Evolutionary conservation across 2,797 vertebrate species (phyloP), one percentile per base, ranked within the genome.

Genomic region (Anolis apletophallus): DNA sequence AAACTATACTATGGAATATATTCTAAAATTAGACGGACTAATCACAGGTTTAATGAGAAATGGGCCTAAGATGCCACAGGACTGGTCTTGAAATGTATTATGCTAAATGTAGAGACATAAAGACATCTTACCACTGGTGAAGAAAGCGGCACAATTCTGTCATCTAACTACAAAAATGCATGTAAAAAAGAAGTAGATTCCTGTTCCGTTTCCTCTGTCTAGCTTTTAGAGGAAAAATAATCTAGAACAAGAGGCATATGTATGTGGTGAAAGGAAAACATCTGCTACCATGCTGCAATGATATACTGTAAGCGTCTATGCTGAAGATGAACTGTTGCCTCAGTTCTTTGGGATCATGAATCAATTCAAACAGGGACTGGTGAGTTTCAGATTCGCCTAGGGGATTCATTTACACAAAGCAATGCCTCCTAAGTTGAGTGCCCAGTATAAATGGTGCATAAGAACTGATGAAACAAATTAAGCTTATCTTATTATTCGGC

Each of bases 251-350:
- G 88, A 0, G 84, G 21, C 10, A 36, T 23, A 21, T 21, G 40
- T 19, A 23, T 36, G 40, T 26, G 36, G 11, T 16, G 86, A 82
- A 88, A 85, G 61, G 36, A 61, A 0, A 7, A 72, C 12, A 78
- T 50, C 50, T 0, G n/a, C 34, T 68, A 75, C 29, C 2, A 16
- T 57, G 12, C 1, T 0, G 1, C 10, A 0, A 0, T 3, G 32
- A 77, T 23, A 74, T 83, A n/a, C n/a, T n/a, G n/a, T n/a, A n/a
- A 52, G 0, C n/a, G 75, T 54, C 17, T 2, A 55, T 52, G n/a
- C 52, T 52, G 36, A 1, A 88, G 54, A 9, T 16, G 0, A 76
- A 0, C 13, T 50, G 54, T 3, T 29, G 0, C 1, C 40, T 34
- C 68, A 23, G 46, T 83, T 74, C 52, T 86, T 80, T 52, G 19